Evolutionary conservation across 2,888 invertebrate genomes (phyloP).

Genomic region (Balanococcus diminutus): DNA sequence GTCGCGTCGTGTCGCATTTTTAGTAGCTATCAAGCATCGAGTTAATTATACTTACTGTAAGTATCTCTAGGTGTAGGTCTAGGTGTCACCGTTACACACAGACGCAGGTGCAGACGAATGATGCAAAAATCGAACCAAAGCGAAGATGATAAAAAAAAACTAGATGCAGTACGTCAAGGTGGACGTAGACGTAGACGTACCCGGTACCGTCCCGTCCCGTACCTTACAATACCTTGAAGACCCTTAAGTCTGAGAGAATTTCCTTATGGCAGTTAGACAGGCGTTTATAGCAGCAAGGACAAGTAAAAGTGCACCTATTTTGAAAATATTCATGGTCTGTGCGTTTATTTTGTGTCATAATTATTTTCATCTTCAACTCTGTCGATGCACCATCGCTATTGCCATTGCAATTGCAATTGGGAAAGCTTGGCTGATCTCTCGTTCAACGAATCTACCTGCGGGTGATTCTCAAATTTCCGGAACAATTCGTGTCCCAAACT

Average conservation of each 20-base stretch:
- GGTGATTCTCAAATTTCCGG: too few relatives aligned
- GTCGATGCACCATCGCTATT: too few relatives aligned
- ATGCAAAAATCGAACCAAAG: background rate
- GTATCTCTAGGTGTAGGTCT: too few relatives aligned
- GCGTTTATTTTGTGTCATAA: too few relatives aligned
- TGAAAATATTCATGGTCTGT: too few relatives aligned
- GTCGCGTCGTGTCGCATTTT: background rate
- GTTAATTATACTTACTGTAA: background rate
- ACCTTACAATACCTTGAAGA: background rate
- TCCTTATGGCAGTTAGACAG: constrained; percentile 11
- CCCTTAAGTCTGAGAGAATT: background rate
- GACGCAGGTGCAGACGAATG: background rate
- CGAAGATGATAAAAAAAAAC: background rate
- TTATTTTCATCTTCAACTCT: too few relatives aligned
- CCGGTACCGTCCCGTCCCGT: too few relatives aligned
- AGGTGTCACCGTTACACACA: background rate
- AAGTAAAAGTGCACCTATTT: background rate
- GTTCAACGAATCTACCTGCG: too few relatives aligned
- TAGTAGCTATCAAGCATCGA: background rate
- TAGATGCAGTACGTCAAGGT: too few relatives aligned
- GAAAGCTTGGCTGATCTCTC: too few relatives aligned
- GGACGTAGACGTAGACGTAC: background rate
- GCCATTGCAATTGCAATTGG: too few relatives aligned
- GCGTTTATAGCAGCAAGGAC: constrained; percentile 9
- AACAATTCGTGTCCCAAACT: too few relatives aligned